A percentile compares a stretch with the other conserved stretches of the same genome.
Evolutionary conservation across 2,888 invertebrate genomes (phyloP).

Genomic region (Limulus polyphemus): DNA sequence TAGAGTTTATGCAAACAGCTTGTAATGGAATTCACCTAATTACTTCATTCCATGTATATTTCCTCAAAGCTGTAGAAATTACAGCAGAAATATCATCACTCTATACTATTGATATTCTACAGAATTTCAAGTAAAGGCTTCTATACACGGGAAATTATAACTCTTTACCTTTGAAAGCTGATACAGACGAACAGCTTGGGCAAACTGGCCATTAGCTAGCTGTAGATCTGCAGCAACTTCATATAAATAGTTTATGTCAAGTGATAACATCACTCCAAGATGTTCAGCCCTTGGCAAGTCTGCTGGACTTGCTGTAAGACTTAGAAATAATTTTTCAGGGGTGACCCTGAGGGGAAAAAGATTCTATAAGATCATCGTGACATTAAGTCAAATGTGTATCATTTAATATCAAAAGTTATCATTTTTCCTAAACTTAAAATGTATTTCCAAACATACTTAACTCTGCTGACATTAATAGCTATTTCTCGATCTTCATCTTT

Average conservation of each 20-base stretch:
- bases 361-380: background rate
- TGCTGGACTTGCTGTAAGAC: conserved; percentile 13
- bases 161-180: conserved; percentile 55
- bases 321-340: conserved; percentile 18
- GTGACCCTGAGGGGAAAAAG: conserved; percentile 9
- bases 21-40: no score
- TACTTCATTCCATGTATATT: no score
- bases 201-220: conserved; percentile 56
- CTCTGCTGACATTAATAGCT: no score
- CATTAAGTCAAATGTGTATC: no score
- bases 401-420: background rate
- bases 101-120: no score
- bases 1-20: no score
- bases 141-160: background rate
- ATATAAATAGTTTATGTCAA: conserved; percentile 51
- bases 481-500: no score
- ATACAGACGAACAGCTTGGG: conserved; percentile 65
- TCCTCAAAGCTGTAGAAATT: no score
- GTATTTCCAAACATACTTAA: no score
- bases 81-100: no score
- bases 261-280: conserved; percentile 34
- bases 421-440: background rate
- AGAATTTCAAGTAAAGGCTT: no score
- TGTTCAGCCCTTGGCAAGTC: conserved; percentile 21
- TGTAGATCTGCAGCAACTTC: conserved; percentile 70